phyloP scores from a whole-genome alignment of 1,140 invertebrate species.

The Drosophila orena region DNA sequence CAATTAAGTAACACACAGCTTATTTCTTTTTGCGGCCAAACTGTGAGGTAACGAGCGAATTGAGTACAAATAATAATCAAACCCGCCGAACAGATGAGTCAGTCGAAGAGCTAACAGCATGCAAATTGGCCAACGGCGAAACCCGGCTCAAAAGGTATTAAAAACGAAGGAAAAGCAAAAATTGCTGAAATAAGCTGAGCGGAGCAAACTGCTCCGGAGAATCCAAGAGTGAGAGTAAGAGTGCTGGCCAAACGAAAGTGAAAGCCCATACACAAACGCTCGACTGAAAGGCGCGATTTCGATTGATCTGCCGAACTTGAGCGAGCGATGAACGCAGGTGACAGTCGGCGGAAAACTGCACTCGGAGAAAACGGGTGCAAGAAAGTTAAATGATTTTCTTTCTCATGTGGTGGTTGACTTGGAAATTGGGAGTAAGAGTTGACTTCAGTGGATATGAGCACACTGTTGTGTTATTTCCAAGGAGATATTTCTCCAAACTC shows the following conservation, averaged over 20 bases:
- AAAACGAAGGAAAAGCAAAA: conserved; percentile 13
- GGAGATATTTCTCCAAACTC: not conserved
- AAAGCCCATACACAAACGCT: conserved; percentile 35
- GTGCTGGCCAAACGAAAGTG: conserved; percentile 42
- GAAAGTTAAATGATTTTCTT: not conserved
- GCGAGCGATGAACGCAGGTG: conserved; percentile 62
- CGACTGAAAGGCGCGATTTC: conserved; percentile 50
- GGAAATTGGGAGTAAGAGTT: conserved; percentile 5
- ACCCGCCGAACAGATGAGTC: conserved; percentile 20
- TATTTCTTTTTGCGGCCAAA: conserved; percentile 53
- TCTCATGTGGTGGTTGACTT: not conserved
- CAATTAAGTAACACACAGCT: conserved; percentile 68
- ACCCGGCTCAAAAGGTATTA: conserved; percentile 29
- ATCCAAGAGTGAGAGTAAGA: conserved; percentile 40
- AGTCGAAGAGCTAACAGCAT: conserved; percentile 56
- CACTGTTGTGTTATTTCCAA: not conserved
- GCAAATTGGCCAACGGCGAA: conserved; percentile 59
- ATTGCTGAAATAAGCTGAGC: conserved; percentile 1
- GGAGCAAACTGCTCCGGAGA: conserved; percentile 29
- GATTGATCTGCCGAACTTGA: conserved; percentile 69
- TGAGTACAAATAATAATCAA: conserved; percentile 50
- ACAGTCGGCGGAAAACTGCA: conserved; percentile 26
- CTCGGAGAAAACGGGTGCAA: not conserved
- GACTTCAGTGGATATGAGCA: not conserved
- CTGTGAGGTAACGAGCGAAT: conserved; percentile 68